Base-by-base conservation (phyloP, 2,888 invertebrate species). In the Sylvicola fuscatus region DNA sequence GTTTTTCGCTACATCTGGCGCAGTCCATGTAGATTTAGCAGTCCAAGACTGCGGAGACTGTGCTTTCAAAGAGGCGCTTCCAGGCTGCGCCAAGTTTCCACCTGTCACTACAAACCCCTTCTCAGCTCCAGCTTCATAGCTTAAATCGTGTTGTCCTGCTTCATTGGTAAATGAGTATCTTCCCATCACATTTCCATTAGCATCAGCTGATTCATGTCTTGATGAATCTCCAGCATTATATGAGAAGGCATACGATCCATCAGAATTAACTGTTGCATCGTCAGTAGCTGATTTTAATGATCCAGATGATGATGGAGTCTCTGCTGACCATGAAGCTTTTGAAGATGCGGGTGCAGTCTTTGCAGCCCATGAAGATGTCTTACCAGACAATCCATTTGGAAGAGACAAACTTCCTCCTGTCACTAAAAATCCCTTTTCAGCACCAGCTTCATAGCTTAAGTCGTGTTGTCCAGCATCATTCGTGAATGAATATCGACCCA, bases 91-190 rank as follows among this genome's bases (percentile, higher is more conserved):
- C 41, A 58, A 48, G 42, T 49, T 55, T 30, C 58, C 57, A 33
- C 54, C 54, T 40, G 53, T 51, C 31, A 53, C 48, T 28, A 51
- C 46, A 44, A 78, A 79, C 0, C 81, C 81, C 32, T 79, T 80
- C 41, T 58, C 75, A 0, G 81, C 78, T 0, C 81, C 80, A 1
- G 80, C 80, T 43, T 75, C 78, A 51, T 81, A 81, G 53, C 79
- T 72, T 1, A 80, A 79, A 0, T 79, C 75, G 42, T 70, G 70
- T 51, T 79, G 78, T 15, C 76, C 70, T 2, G 79, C 79, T 57
- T 79, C 77, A 47, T 80, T 79, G 44, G 80, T 80, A 13, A 80
- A 81, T 1, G 79, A 77, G 58, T 79, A 80, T 0, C 78, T 76
- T 26, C 80, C 81, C 42, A 76, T 60, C 2, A 79, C 77, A 42